Evolutionary conservation across 2,113 vertebrate species (phyloP), one percentile per base, ranked within the genome.

Genomic region (Anguilla japonica): DNA sequence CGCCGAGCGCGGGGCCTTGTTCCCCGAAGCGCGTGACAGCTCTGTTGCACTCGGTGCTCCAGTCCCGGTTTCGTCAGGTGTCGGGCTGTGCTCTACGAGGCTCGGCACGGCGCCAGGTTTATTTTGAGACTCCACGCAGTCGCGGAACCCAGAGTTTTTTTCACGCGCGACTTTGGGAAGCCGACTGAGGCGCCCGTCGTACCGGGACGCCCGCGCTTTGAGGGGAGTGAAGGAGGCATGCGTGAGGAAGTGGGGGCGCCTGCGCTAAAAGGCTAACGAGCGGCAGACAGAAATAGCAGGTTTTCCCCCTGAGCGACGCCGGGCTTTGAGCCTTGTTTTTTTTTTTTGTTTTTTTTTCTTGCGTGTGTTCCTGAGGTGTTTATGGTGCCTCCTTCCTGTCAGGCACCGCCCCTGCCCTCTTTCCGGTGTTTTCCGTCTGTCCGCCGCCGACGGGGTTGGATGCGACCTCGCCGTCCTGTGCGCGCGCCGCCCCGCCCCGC

Each of bases 251-350:
- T 34, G 5, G 87, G 15, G 71, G 11, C 6, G n/a, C 9, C 71
- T 34, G 7, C 2, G 71, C 71, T 75, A 75, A 75, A 75, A 71
- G n/a, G 13, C 22, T 84, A 90, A 91, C 22, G 26, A n/a, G 67
- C n/a, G 43, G 1, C 40, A 26, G 80, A 75, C 71, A 46, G 43
- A 46, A 81, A 41, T 81, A 41, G 40, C 80, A 20, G 41, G 80
- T 81, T 43, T 22, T 34, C 34, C 34, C 18, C 80, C 18, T 13
- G 34, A 80, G 80, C 41, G 34, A 41, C 87, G 89, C 88, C 91
- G 71, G 80, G 85, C 41, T 88, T 90, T 92, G 93, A 93, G 93
- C n/a, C 71, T 34, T 75, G 7, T 34, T 75, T 34, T 34, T 34
- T 34, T 34, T 34, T 26, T 34, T 75, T 34, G 0, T 34, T 34